Percentiles rank a stretch among this genome's conserved stretches.
These are phyloP conservation scores for Drosophila burlai DNA, from an alignment of 1,140 invertebrate species.

Conservation along the genomic window DNA sequence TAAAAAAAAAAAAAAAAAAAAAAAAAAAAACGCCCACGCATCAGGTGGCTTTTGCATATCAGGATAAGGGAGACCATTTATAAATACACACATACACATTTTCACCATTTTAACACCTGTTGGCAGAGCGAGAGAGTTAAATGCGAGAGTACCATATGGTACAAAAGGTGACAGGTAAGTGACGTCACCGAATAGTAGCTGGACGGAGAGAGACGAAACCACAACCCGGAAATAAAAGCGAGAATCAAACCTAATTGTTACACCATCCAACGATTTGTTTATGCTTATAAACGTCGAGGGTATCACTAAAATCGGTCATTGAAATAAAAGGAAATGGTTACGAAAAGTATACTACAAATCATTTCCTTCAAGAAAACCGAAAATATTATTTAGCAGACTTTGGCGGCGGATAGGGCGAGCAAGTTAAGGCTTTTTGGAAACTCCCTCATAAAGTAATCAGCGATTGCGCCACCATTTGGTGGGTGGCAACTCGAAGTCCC, in stretches of 20 bases:
- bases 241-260: neutral
- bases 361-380: neutral
- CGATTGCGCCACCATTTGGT: neutral
- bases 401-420: neutral
- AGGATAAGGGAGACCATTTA: neutral
- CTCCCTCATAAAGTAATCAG: neutral
- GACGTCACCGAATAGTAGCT: constrained; percentile 8
- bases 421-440: neutral
- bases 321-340: too few species aligned
- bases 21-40: constrained; percentile 3
- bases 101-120: constrained; percentile 11
- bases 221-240: neutral
- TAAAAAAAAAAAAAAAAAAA: constrained; percentile 15
- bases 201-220: neutral
- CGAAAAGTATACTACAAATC: neutral
- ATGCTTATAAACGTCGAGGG: too few species aligned
- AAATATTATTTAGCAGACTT: too few species aligned
- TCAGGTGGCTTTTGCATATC: constrained; percentile 4
- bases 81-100: neutral
- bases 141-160: constrained; percentile 9
- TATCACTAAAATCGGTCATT: too few species aligned
- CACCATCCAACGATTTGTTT: too few species aligned
- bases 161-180: constrained; percentile 7
- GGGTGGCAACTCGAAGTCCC: neutral
- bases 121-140: constrained; percentile 10